phyloP scores from a whole-genome alignment of 1,140 invertebrate genomes.

The Leptopilina boulardi region DNA sequence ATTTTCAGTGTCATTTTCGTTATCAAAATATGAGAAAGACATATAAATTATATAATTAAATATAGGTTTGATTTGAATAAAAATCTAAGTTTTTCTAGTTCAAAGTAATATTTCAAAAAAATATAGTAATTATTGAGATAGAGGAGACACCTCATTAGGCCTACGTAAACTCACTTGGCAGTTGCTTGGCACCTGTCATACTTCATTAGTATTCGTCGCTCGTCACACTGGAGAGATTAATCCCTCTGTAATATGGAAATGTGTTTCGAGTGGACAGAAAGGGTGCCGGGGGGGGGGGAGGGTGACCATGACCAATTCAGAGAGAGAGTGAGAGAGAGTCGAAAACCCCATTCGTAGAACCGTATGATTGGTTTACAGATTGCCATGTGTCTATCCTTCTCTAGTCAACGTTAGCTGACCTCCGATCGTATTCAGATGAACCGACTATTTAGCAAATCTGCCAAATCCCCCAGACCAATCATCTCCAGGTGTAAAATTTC shows the following conservation, averaged over 20 bases:
- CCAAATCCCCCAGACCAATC: conserved; percentile 23
- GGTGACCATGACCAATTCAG: conserved; percentile 42
- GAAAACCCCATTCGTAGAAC: conserved; percentile 51
- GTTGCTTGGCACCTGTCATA: conserved; percentile 59
- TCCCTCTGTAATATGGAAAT: conserved; percentile 73
- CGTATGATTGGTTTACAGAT: conserved; percentile 62
- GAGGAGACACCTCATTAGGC: conserved; percentile 17
- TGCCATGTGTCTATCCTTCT: conserved; percentile 38
- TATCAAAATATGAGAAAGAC: background rate
- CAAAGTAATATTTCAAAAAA: no score
- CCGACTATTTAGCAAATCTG: conserved; percentile 28
- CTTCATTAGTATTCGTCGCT: conserved; percentile 59
- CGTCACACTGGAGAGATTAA: conserved; percentile 63
- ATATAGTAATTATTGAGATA: background rate
- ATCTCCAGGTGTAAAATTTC: conserved; percentile 1
- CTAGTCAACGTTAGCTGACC: conserved; percentile 35
- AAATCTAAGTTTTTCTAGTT: no score
- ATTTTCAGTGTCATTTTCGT: conserved; percentile 1
- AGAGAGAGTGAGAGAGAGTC: conserved; percentile 48
- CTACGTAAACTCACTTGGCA: conserved; percentile 37
- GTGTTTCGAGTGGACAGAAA: conserved; percentile 54
- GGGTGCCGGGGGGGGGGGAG: background rate
- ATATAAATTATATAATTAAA: no score
- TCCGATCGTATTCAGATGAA: conserved; percentile 25
- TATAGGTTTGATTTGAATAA: no score